Evolutionary conservation across 2,113 vertebrate species (phyloP), one percentile per base, ranked within the genome.

Genomic region (Mormoops blainvillei): DNA sequence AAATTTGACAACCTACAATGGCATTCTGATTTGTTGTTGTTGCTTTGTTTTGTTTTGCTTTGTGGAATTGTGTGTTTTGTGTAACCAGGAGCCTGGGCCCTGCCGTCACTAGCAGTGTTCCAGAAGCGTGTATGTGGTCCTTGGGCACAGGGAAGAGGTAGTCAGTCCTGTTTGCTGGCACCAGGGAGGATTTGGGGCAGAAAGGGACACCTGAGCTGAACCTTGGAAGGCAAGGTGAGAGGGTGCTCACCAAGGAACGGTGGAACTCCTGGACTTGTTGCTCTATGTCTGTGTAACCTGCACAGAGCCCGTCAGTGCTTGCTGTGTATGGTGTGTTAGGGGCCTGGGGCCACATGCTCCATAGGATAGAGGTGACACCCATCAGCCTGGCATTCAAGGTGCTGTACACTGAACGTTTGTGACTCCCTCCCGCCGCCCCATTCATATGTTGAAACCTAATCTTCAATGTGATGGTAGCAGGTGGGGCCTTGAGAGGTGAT

Each of bases 221-320:
- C 48, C 28, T 61, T 70, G 41, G 58, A 91, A 70, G 50, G 56
- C 43, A 38, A 67, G 3, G 11, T 4, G 3, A 80, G 63, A 91
- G 56, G 43, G 36, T 61, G 13, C 31, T 85, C 50, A 2, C 45
- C 36, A 20, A 50, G 43, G 61, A 10, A 8, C 0, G 0, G 15
- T n/a, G n/a, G n/a, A n/a, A n/a, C n/a, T n/a, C n/a, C n/a, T 14
- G 28, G 73, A 6, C 38, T 3, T 1, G 26, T 5, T 18, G 11
- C 8, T 3, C 31, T 50, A 2, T 61, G 12, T 19, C 67, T 50
- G 52, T 14, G 26, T 31, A 8, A 36, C 73, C 67, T 5, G 7
- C 12, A 2, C 0, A 0, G 58, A 68, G 45, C 41, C 19, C 0
- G 0, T 19, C 52, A 41, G 45, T 15, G 8, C 50, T 26, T 7